Evolutionary conservation across 2,888 invertebrate species (phyloP).

Genomic region (Drosophila sordidula): DNA sequence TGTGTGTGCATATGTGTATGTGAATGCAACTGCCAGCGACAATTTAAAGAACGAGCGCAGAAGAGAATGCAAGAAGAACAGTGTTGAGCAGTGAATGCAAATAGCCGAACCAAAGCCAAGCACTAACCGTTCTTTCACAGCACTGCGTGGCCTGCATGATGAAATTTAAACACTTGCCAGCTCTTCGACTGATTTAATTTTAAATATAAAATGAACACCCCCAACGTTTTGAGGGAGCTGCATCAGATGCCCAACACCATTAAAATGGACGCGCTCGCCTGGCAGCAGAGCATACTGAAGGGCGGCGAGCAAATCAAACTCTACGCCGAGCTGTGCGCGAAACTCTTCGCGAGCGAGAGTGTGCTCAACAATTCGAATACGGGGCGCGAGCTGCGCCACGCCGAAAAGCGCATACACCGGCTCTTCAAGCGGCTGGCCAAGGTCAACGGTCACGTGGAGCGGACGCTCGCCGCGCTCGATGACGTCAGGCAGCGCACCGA

Average conservation of each 20-base stretch:
- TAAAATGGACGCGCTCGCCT: conserved; percentile 19
- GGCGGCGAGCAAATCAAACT: conserved; percentile 29
- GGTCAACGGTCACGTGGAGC: background rate
- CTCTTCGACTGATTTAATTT: background rate
- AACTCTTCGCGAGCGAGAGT: conserved; percentile 17
- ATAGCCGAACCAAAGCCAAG: background rate
- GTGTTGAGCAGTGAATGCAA: conserved; percentile 1
- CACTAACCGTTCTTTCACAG: conserved; percentile 1
- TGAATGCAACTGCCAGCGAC: background rate
- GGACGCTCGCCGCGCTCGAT: conserved; percentile 9
- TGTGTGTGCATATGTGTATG: no score
- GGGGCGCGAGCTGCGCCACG: background rate
- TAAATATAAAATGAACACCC: conserved; percentile 16
- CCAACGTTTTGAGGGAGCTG: background rate
- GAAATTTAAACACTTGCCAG: background rate
- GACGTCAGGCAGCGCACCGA: conserved; percentile 11
- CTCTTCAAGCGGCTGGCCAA: background rate
- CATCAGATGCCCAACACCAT: conserved; percentile 21
- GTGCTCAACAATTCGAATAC: background rate
- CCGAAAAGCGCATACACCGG: background rate
- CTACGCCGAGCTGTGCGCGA: background rate
- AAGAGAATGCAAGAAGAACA: background rate
- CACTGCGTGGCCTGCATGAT: background rate
- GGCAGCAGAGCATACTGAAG: conserved; percentile 26
- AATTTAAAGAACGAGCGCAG: background rate